Evolutionary conservation across 2,113 vertebrate genomes (phyloP), one percentile per base, ranked within the genome.

Genomic region (Antechinus flavipes): DNA sequence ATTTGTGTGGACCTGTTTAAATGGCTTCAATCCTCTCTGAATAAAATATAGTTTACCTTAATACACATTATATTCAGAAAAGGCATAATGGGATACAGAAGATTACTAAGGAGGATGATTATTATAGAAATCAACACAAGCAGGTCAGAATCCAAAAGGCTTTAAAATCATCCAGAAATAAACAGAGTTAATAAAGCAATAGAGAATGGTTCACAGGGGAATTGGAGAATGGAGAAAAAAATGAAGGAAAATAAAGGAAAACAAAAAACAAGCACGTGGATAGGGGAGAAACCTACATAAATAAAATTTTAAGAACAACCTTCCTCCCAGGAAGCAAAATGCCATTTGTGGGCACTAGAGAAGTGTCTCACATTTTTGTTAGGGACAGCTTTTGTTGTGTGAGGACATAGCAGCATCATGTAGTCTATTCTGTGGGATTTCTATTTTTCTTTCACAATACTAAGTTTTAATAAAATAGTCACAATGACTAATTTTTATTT

Each of bases 301-400:
- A 68, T 61, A 14, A 27, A 58, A 58, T 35, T 68, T 35, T 35
- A 2, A 68, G 8, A 35, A 6, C 0, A 61, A 58, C 2, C 54
- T 2, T 8, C 58, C 27, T 61, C 12, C 61, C 55, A 50, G 49
- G 91, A 58, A 93, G 61, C 11, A 19, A 26, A 91, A 14, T 46
- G 0, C 49, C 93, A 89, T 53, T 93, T 58, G 50, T 26, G 14
- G 54, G 6, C 68, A 94, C 94, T 91, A 58, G 52, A 96, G 91
- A 96, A 97, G 94, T 49, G 58, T 61, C 90, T 96, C 92, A 50
- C 12, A 23, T 90, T 92, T 94, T 89, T 90, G 56, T 19, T 49
- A 90, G 56, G 93, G 93, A 47, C 22, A 49, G 22, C 26, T 90
- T 89, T 50, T 68, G 54, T n/a, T 93, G 96, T 84, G 49, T 52